A percentile compares a stretch with the other conserved stretches of the same genome.
Evolutionary conservation across 2,888 invertebrate species (phyloP).

Genomic region (Sinotaia quadrata): DNA sequence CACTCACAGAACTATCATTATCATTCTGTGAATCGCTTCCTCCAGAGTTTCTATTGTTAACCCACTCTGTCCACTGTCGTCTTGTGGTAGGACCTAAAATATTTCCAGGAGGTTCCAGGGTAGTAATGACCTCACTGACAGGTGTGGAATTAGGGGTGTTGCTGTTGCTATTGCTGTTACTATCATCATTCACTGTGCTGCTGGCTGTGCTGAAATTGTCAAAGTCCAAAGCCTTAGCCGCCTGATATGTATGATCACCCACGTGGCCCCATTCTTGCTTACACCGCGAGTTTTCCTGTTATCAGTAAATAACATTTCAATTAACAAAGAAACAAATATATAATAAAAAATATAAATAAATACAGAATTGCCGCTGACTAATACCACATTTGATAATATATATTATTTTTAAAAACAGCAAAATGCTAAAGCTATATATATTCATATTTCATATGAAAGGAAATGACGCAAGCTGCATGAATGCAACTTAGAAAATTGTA

Average conservation of each 20-base stretch:
- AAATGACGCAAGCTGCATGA: no score
- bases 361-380: no score
- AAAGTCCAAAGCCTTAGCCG: slow-evolving; percentile 61
- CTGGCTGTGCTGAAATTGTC: slow-evolving; percentile 63
- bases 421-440: no score
- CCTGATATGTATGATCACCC: slow-evolving; percentile 35
- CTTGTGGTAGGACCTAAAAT: slow-evolving; percentile 81
- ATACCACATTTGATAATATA: no score
- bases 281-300: slow-evolving; percentile 30
- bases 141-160: slow-evolving; percentile 31
- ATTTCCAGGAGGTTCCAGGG: slow-evolving; percentile 37
- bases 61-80: slow-evolving; percentile 84
- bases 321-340: not conserved
- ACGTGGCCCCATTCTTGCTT: slow-evolving; percentile 20
- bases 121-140: slow-evolving; percentile 61
- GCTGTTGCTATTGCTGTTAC: slow-evolving; percentile 21
- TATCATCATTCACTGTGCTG: slow-evolving; percentile 44
- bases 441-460: no score
- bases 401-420: no score
- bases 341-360: no score
- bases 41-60: slow-evolving; percentile 47
- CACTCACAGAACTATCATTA: slow-evolving; percentile 41
- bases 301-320: not conserved
- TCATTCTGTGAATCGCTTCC: slow-evolving; percentile 38
- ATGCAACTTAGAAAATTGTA: no score